These are phyloP conservation scores for Teleopsis dalmanni DNA, from an alignment of 1,140 invertebrate species.

Conservation along the genomic window DNA sequence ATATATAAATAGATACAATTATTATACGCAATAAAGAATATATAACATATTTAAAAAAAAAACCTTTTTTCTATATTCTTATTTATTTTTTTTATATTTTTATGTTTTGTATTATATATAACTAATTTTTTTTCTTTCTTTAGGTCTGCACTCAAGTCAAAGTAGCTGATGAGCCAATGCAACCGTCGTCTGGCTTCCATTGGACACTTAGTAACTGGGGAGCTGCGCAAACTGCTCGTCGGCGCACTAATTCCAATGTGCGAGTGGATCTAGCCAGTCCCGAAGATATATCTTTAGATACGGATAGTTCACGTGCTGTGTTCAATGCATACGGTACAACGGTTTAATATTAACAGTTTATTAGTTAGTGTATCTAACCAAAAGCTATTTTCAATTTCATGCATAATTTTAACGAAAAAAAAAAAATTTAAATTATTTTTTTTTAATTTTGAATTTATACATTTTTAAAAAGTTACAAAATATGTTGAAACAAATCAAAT, in stretches of 20 bases:
- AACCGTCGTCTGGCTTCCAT: slow-evolving; percentile 56
- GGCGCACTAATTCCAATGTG: slow-evolving; percentile 60
- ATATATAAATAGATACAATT: not conserved
- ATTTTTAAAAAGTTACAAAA: too few relatives aligned
- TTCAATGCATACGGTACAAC: slow-evolving; percentile 60
- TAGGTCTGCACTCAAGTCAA: slow-evolving; percentile 41
- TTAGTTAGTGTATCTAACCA: not conserved
- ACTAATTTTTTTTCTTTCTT: not conserved
- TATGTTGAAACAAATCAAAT: too few relatives aligned
- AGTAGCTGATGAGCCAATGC: slow-evolving; percentile 31
- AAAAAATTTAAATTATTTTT: too few relatives aligned
- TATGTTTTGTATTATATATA: not conserved
- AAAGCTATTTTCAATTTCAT: too few relatives aligned
- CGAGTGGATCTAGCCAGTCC: slow-evolving; percentile 75
- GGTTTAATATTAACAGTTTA: slow-evolving; percentile 45
- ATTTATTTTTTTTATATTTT: not conserved
- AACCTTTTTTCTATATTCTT: not conserved
- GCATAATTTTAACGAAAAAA: too few relatives aligned
- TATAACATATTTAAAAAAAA: too few relatives aligned
- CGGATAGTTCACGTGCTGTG: slow-evolving; percentile 60
- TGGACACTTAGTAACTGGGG: slow-evolving; percentile 72
- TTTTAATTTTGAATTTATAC: too few relatives aligned
- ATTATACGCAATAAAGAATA: too few relatives aligned
- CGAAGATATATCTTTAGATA: slow-evolving; percentile 76
- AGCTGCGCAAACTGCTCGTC: slow-evolving; percentile 49